Base-by-base conservation (phyloP, 2,797 vertebrate genomes). In the Semaprochilodus insignis region DNA sequence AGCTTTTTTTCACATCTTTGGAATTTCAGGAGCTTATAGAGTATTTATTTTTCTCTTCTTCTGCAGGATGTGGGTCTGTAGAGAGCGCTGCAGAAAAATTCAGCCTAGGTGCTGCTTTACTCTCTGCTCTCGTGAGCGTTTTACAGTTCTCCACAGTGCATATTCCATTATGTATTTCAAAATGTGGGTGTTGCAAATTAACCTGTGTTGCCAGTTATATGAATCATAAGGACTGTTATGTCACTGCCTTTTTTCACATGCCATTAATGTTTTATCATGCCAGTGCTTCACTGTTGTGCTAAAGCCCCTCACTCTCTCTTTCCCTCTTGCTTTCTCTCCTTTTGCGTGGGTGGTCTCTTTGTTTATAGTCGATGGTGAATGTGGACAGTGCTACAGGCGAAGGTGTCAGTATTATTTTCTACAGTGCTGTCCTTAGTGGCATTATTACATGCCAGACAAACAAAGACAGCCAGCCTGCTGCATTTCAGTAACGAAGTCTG, bases 341-440 rank as follows among this genome's bases (percentile, higher is more conserved):
- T 74, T 69, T 77, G 36, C 10, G 66, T 82, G 48, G 74, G 67
- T 65, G 81, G 76, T 77, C 74, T 77, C 11, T 77, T 77, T 71
- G 54, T 60, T 65, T 63, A 71, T 63, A 23, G 66, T 52, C 11
- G 48, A 16, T 40, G 7, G 14, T 69, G 25, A 16, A 59, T 48
- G 54, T 76, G 54, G 73, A 69, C 36, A 70, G 36, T 70, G 44
- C 52, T 76, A 60, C 23, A 69, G 51, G 65, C 52, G 15, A 74
- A 51, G 55, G 73, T 40, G 52, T 51, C 10, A 4, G 25, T 19
- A 36, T n/a, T 44, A 44, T 55, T 51, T 19, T 60, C 44, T 23
- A 71, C 59, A 36, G 81, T 54, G 57, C 27, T 60, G 14, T 31
- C 8, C 59, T 77, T 55, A 40, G 31, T 44, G 59, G 76, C 21